These are phyloP conservation scores for Paedocypris sp. DNA, from an alignment of 2,113 vertebrate species.

Conservation along the genomic window DNA sequence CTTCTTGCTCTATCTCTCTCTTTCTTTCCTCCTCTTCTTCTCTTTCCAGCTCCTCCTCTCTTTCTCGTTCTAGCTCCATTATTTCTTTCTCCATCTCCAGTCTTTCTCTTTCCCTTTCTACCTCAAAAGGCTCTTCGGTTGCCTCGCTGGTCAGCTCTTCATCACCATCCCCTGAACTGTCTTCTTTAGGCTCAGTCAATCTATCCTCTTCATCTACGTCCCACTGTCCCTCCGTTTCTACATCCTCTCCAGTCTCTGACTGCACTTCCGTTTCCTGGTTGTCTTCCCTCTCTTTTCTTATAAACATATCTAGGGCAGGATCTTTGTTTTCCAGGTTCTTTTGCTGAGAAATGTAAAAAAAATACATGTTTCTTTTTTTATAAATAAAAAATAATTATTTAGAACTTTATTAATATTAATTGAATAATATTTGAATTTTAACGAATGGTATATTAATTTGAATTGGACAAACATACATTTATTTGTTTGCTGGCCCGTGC, in stretches of 20 bases:
- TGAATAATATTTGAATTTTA: not conserved
- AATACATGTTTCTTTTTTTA: no score
- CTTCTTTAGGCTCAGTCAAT: not conserved
- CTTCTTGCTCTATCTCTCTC: constrained; percentile 15
- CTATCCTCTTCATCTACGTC: not conserved
- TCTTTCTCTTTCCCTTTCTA: constrained; percentile 43
- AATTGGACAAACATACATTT: constrained; percentile 41
- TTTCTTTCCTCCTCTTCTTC: not conserved
- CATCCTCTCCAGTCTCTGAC: not conserved
- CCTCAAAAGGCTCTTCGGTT: constrained; percentile 43
- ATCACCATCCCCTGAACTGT: constrained; percentile 27
- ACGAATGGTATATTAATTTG: not conserved
- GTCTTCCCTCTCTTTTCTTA: not conserved
- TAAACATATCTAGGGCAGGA: not conserved
- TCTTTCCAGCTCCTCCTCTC: constrained; percentile 20
- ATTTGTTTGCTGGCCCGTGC: constrained; percentile 40
- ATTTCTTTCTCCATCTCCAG: constrained; percentile 32
- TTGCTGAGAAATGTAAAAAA: constrained; percentile 30
- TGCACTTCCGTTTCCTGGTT: constrained; percentile 9
- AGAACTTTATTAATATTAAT: no score
- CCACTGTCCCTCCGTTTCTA: not conserved
- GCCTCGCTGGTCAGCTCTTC: constrained; percentile 45
- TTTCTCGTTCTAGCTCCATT: constrained; percentile 22
- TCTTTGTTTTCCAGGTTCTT: constrained; percentile 31
- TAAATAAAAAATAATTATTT: no score